phyloP scores from a whole-genome alignment of 2,888 invertebrate genomes.

The Creontiades dilutus region DNA sequence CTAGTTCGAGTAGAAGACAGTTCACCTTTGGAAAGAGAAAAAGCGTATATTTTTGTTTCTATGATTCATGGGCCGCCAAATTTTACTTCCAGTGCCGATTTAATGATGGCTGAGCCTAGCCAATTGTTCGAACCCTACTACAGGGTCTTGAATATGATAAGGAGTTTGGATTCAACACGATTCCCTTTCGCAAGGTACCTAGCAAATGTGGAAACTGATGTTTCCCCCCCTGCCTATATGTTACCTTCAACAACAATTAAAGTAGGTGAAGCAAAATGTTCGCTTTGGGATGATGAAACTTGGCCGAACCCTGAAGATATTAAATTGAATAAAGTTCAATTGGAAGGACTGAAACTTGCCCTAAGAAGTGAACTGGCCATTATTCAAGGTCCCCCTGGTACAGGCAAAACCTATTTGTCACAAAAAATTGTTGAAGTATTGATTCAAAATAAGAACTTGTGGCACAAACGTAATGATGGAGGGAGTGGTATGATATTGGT shows the following conservation, averaged over 20 bases:
- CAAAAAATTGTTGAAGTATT: conserved; percentile 86
- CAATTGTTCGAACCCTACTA: conserved; percentile 67
- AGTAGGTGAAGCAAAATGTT: conserved; percentile 64
- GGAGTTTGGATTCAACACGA: conserved; percentile 33
- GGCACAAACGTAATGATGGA: conserved; percentile 84
- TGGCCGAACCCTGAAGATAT: conserved; percentile 78
- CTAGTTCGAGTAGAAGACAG: conserved; percentile 85
- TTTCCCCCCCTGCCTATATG: conserved; percentile 78
- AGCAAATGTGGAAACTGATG: conserved; percentile 79
- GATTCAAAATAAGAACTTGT: conserved; percentile 81
- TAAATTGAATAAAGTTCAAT: conserved; percentile 84
- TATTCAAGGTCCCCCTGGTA: conserved; percentile 93
- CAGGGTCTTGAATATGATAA: conserved; percentile 64
- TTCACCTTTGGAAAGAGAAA: conserved; percentile 77
- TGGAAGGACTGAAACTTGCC: conserved; percentile 84
- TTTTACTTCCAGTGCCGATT: not conserved
- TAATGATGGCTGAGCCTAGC: conserved; percentile 40
- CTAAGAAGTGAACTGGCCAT: conserved; percentile 86
- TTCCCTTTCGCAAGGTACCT: conserved; percentile 87
- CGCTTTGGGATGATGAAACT: conserved; percentile 71
- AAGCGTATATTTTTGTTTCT: conserved; percentile 31
- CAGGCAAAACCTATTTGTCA: conserved; percentile 91
- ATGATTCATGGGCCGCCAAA: conserved; percentile 44
- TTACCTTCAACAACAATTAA: conserved; percentile 66
- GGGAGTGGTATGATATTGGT: conserved; percentile 78